Evolutionary conservation across 2,113 vertebrate genomes (phyloP).

Genomic region (Prionailurus viverrinus): DNA sequence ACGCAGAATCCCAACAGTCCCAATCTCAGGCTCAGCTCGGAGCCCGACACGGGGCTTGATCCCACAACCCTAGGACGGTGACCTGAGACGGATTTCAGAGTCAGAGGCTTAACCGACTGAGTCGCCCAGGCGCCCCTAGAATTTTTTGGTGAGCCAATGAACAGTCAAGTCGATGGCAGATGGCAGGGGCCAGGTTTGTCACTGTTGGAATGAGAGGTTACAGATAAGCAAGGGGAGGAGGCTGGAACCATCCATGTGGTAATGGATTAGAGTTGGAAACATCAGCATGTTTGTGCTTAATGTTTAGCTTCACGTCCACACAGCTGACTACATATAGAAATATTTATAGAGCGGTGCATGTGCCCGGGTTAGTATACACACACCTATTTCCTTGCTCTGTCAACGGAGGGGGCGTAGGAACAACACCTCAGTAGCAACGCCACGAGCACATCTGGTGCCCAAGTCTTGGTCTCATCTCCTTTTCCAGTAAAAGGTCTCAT

Average conservation of each 20-base stretch:
- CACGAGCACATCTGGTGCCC: too few species aligned
- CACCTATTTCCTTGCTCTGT: not conserved
- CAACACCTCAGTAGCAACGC: not conserved
- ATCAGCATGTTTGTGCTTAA: not conserved
- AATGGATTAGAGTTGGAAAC: not conserved
- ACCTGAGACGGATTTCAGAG: too few species aligned
- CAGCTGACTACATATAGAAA: not conserved
- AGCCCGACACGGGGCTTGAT: too few species aligned
- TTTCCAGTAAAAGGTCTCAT: not conserved
- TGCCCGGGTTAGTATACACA: too few species aligned
- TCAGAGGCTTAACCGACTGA: too few species aligned
- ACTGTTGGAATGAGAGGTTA: too few species aligned
- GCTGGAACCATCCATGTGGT: not conserved
- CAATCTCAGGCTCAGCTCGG: too few species aligned
- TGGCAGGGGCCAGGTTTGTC: not conserved
- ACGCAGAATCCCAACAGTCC: too few species aligned
- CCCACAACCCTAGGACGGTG: too few species aligned
- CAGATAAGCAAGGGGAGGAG: not conserved
- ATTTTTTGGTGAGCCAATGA: not conserved
- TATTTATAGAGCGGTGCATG: not conserved
- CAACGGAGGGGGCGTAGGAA: not conserved
- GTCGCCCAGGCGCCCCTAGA: too few species aligned
- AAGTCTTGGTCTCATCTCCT: not conserved
- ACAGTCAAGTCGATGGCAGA: not conserved
- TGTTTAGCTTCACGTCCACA: not conserved